Evolutionary conservation across 1,140 invertebrate genomes (phyloP), one percentile per base, ranked within the genome.

Genomic region (Conus betulinus): DNA sequence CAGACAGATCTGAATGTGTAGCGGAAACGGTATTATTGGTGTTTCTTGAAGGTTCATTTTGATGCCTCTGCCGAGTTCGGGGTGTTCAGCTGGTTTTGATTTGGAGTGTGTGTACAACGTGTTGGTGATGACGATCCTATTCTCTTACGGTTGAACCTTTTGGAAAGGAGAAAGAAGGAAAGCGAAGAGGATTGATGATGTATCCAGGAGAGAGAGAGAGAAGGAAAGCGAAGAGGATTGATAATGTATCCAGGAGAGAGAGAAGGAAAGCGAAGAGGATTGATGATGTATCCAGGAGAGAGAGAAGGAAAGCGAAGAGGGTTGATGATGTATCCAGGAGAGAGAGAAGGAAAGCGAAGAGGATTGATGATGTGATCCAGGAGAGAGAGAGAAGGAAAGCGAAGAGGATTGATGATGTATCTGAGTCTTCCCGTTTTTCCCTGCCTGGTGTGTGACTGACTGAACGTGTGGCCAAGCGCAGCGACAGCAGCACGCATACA

Each of bases 361-460:
- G 39, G 39, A 39, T 39, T 39, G 39, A 39, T 25, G 15, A 23
- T 25, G 15, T 11, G n/a, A n/a, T 78, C 76, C 15, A 78, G 15
- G 25, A 78, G n/a, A 39, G 23, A 25, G 25, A 25, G 15, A 78
- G 25, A 78, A 15, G n/a, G 15, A 15, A 15, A 23, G 15, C 15
- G n/a, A 25, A 39, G n/a, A 78, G 11, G 11, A 23, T 23, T 78
- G 10, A 25, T 23, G n/a, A 25, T 78, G 39, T 39, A 39, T 39
- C 39, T 39, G 20, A 81, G 25, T 52, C 13, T 84, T 76, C 85
- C 85, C 85, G 85, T 78, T 55, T 87, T 87, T 87, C 85, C 85
- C 85, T 87, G 85, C 85, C 85, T 87, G 85, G 67, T 27, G 85
- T 87, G 85, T 87, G 85, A 78, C 85, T 87, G 85, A 57, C 85